Percentiles rank a stretch among this genome's conserved stretches.
Conservation (phyloP, 2,888 invertebrate genomes). For the Crematogaster levior region DNA sequence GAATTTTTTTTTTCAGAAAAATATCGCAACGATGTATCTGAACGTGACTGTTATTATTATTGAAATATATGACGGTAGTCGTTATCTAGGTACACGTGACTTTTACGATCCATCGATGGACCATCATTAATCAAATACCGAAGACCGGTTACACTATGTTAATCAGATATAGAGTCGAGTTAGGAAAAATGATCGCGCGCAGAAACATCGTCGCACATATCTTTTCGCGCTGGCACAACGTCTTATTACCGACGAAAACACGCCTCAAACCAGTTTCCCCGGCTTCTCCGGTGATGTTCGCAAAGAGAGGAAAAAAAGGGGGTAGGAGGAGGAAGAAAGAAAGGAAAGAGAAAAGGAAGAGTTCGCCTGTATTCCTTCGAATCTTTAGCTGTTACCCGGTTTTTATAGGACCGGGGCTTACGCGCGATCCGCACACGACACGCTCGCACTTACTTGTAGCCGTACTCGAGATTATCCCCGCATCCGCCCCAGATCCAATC, state of each 20-base stretch:
- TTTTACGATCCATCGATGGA: slow-evolving; percentile 1
- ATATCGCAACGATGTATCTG: background rate
- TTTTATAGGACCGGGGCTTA: background rate
- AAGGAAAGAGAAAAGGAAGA: background rate
- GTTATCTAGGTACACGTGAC: slow-evolving; percentile 5
- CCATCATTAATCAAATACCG: slow-evolving; percentile 6
- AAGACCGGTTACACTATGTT: slow-evolving; percentile 20
- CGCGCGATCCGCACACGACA: background rate
- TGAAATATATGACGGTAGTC: slow-evolving; percentile 8
- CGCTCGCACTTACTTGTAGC: slow-evolving; percentile 92
- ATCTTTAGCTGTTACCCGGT: background rate
- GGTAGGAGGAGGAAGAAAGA: background rate
- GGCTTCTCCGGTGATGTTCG: slow-evolving; percentile 16
- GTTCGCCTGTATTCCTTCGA: background rate
- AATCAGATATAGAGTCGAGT: slow-evolving; percentile 19
- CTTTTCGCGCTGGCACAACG: slow-evolving; percentile 23
- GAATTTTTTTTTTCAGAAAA: background rate
- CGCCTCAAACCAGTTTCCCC: slow-evolving; percentile 30
- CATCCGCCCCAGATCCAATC: slow-evolving; percentile 99
- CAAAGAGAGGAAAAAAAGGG: background rate
- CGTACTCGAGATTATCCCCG: slow-evolving; percentile 98
- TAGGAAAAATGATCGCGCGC: slow-evolving; percentile 28
- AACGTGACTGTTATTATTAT: slow-evolving; percentile 12
- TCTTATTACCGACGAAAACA: slow-evolving; percentile 36
- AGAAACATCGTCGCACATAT: slow-evolving; percentile 21